Percentiles rank a stretch among this genome's conserved stretches.
phyloP scores from a whole-genome alignment of 2,113 vertebrate genomes.

The Microcebus griseorufus region DNA sequence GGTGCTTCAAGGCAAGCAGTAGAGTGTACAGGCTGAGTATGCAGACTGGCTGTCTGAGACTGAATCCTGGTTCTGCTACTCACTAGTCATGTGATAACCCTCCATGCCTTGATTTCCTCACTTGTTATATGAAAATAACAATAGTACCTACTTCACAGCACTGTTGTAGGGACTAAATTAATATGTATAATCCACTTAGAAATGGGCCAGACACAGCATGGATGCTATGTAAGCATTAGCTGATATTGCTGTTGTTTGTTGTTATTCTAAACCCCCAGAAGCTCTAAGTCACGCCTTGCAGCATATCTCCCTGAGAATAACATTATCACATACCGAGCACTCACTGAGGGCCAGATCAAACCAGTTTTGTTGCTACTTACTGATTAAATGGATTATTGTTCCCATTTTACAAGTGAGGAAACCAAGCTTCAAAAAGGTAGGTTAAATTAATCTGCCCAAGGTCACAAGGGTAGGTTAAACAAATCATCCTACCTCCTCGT shows the following conservation, averaged over 20 bases:
- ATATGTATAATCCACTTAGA: conserved; percentile 40
- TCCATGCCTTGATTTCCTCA: background rate
- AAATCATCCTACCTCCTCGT: background rate
- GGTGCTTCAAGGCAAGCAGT: background rate
- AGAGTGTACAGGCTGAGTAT: background rate
- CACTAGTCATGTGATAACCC: background rate
- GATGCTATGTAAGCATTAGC: background rate
- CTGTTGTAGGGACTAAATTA: background rate
- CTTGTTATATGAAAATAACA: background rate
- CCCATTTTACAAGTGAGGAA: conserved; percentile 17
- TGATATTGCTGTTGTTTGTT: background rate
- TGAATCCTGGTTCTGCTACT: background rate
- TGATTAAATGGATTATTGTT: background rate
- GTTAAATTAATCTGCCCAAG: background rate
- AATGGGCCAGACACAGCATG: background rate
- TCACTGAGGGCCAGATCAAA: background rate
- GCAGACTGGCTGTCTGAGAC: background rate
- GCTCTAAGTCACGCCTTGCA: background rate
- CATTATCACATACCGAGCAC: background rate
- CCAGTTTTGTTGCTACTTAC: background rate
- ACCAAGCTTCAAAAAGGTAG: background rate
- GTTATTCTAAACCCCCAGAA: background rate
- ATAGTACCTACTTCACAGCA: background rate
- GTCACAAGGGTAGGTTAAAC: background rate
- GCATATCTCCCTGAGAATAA: background rate